Evolutionary conservation across 2,113 vertebrate species (phyloP), one percentile per base, ranked within the genome.

Genomic region (Maccullochella peelii): DNA sequence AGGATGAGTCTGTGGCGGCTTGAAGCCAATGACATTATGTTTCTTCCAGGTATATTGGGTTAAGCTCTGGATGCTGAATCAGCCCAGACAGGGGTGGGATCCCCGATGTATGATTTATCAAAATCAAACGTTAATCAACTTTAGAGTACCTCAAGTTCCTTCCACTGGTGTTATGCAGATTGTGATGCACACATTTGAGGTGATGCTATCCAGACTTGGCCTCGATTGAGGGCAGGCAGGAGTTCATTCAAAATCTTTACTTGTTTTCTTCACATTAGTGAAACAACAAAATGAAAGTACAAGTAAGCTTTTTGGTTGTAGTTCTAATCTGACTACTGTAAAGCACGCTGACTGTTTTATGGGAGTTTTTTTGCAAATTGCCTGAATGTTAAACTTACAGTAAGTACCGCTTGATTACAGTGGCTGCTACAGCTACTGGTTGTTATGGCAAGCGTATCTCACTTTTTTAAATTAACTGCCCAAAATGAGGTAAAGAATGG

Each of bases 141-240:
- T 77, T 95, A 94, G 95, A 95, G 94, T 95, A 96, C 95, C 95
- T 95, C n/a, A 88, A 55, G 66, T 21, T 73, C 25, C 15, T 38
- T 74, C 33, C 15, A 52, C 5, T 2, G 33, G 14, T 67, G 36
- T 30, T 12, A 66, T 25, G 11, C 30, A 67, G 30, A 61, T 61
- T 58, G 23, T 9, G 10, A 44, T 18, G 11, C 30, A 67, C n/a
- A 70, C 15, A 20, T 55, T 65, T 79, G 57, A 83, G 33, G 38
- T 59, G 71, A 50, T 66, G 14, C 18, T 75, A 79, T 21, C 36
- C 27, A 49, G 38, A 23, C 54, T 54, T 54, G 20, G 33, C 33
- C 36, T 63, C 6, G 11, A 20, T 16, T 54, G 21, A 42, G 4
- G 16, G n/a, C 27, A 59, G 52, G 38, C 36, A n/a, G n/a, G n/a